Conservation (phyloP, 2,113 vertebrate species). For the Hydrochoerus hydrochaeris region DNA sequence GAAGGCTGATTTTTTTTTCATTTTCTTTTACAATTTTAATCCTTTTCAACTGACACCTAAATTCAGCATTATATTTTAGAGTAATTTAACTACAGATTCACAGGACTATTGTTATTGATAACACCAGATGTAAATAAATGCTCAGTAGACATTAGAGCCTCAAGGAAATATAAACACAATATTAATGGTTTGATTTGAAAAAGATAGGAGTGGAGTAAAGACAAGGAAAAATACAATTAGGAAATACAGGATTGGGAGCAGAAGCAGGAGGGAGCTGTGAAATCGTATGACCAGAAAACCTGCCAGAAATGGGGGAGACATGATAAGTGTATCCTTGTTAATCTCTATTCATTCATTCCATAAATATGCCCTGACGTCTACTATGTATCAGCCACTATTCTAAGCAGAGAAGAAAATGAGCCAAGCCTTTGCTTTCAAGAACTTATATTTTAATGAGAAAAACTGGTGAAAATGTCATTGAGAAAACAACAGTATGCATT, state of each 20-base stretch:
- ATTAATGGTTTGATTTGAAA: background rate
- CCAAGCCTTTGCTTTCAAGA: constrained; percentile 4
- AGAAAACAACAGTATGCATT: background rate
- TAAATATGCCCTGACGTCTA: background rate
- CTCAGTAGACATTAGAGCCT: constrained; percentile 35
- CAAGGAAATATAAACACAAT: constrained; percentile 34
- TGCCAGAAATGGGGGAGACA: background rate
- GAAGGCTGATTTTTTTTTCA: constrained; percentile 47
- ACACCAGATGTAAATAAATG: constrained; percentile 53
- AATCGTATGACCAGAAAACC: background rate
- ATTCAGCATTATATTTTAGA: constrained; percentile 56
- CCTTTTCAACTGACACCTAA: constrained; percentile 50
- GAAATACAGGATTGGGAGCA: background rate
- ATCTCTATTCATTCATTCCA: background rate
- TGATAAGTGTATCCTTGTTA: background rate
- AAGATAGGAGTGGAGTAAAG: background rate
- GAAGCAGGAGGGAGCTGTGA: background rate
- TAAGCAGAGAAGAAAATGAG: background rate
- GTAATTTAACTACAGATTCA: constrained; percentile 48
- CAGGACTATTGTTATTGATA: constrained; percentile 46
- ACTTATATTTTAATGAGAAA: background rate
- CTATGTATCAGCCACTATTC: background rate
- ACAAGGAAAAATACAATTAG: background rate
- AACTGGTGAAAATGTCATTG: constrained; percentile 2
- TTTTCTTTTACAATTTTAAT: constrained; percentile 48